Evolutionary conservation across 1,140 invertebrate genomes (phyloP).

Genomic region (Druon quercuslanigerum): DNA sequence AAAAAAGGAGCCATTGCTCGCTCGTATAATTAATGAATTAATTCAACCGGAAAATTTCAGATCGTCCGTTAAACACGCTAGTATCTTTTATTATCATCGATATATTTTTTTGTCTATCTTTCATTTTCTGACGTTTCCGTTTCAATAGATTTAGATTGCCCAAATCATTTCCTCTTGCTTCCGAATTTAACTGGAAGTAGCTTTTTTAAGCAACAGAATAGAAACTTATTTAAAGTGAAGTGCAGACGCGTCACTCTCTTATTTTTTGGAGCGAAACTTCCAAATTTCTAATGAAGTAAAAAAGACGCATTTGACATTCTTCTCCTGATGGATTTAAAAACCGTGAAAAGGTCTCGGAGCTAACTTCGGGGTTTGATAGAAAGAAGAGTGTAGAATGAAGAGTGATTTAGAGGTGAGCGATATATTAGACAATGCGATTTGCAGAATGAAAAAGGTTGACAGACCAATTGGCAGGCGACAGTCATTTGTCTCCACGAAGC

Average conservation of each 20-base stretch:
- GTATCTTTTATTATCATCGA: slow-evolving; percentile 31
- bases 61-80: slow-evolving; percentile 32
- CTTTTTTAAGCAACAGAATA: neutral
- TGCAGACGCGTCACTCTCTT: too few species aligned
- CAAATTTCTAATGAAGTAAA: too few species aligned
- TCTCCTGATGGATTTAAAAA: slow-evolving; percentile 20
- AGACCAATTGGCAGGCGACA: slow-evolving; percentile 55
- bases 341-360: neutral
- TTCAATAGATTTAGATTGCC: neutral
- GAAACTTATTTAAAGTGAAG: too few species aligned
- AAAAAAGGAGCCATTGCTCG: slow-evolving; percentile 22
- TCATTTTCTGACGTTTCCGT: slow-evolving; percentile 15
- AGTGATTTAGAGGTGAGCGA: slow-evolving; percentile 34
- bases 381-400: neutral
- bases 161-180: neutral
- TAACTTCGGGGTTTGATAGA: slow-evolving; percentile 18
- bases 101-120: slow-evolving; percentile 27
- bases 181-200: neutral
- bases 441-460: slow-evolving; percentile 45
- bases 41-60: slow-evolving; percentile 22
- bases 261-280: slow-evolving; percentile 29
- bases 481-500: slow-evolving; percentile 55
- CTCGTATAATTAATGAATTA: slow-evolving; percentile 34
- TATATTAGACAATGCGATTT: slow-evolving; percentile 39
- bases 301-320: too few species aligned